Evolutionary conservation across 2,888 invertebrate species (phyloP), one percentile per base, ranked within the genome.

Genomic region (Malachius bipustulatus): DNA sequence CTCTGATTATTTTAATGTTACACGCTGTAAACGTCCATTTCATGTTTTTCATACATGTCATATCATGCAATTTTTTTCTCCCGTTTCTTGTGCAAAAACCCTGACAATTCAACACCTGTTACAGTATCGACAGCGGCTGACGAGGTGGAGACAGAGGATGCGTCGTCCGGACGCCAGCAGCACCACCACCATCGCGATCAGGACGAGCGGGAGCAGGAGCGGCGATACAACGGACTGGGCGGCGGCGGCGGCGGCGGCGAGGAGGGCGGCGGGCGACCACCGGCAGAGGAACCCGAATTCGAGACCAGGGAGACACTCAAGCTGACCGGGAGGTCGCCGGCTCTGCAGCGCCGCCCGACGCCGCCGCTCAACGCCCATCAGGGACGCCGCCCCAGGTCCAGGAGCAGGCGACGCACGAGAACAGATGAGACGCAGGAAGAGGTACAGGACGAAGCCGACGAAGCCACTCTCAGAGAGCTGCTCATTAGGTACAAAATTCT

Each of bases 401-500:
- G 54, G 51, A 47, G 38, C 47, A 56, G 55, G 54, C 70, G 69
- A 68, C 71, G n/a, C n/a, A n/a, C n/a, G n/a, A n/a, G n/a, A n/a
- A 42, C 34, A 67, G 75, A 80, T 80, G 79, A 77, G 74, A 75
- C 78, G 78, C 71, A 76, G 73, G 77, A 79, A 71, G 83, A 84
- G 71, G 65, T 69, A 68, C 69, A 69, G 64, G 66, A 66, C 61
- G 54, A 53, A 44, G 73, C 73, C 63, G 87, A 88, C 77, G 87
- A 88, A 75, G 82, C 84, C 67, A 87, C 85, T 74, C 81, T 88
- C 72, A 83, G 85, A 76, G 84, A 87, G 79, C 78, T 88, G 75
- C 84, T 88, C 71, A 80, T 87, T 81, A 87, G 87, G 87, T 72
- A 66, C 46, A 47, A 32, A 26, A 26, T 32, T 16, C 27, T 38